Base-by-base conservation (phyloP, 2,888 invertebrate genomes). In the Chymomyza caudatula region DNA sequence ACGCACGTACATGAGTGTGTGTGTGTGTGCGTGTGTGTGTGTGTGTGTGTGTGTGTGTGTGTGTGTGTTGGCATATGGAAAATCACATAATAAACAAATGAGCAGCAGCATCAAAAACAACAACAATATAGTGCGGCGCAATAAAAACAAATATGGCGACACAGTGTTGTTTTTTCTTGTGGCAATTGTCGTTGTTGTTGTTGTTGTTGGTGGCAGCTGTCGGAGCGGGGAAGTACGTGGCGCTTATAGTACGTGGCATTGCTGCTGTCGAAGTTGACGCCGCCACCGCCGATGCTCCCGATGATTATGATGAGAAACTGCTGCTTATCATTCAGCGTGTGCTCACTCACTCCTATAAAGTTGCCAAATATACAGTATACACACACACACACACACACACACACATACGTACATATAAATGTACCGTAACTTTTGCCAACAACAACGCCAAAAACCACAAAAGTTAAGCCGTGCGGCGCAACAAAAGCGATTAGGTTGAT, bases 381-480 rank as follows among this genome's bases (percentile, higher is more conserved):
- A 17, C 0, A 47, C 37, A 37, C 37, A 4, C 11, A 4, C 37
- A 6, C 37, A 4, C 37, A 37, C 5, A 4, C 52, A 52, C n/a
- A n/a, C n/a, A n/a, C n/a, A n/a, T n/a, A n/a, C n/a, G n/a, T n/a
- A n/a, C 51, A 68, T 59, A 62, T 52, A 49, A 72, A 43, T 17
- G n/a, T 51, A 51, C 11, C 11, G 42, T 43, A 23, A 70, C 67
- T 70, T 70, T 70, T 60, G 60, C 51, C 52, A 62, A 62, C 73
- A 73, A 72, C 69, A 69, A 71, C 69, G 72, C 25, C 56, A 57
- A 20, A 20, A 63, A 54, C 62, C 73, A 66, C 84, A 86, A 85
- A 77, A 77, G 81, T 77, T 85, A 87, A 87, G 89, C 87, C 78
- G 73, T 73, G 76, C 77, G 85, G 88, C 88, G 88, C 87, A 88